Base-by-base conservation (phyloP, 2,113 vertebrate species). In the Oryzias javanicus region DNA sequence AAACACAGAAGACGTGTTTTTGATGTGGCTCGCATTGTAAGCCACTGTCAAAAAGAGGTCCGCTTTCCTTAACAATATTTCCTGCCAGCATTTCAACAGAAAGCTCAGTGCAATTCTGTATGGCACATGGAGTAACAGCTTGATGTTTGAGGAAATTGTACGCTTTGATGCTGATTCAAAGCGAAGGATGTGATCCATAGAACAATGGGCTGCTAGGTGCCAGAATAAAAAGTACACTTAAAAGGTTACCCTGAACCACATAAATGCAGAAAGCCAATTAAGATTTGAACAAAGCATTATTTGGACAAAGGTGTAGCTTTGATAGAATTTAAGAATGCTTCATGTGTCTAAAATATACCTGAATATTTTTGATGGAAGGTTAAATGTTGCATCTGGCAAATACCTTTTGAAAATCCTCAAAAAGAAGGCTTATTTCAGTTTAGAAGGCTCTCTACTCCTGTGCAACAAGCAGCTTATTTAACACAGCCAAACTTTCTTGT, bases 91-190 rank as follows among this genome's bases (percentile, higher is more conserved):
- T 67, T 49, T 71, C 50, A 3, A 45, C 63, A 67, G 51, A 71
- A 73, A 70, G 42, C 18, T 15, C 63, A 49, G 47, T 52, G 25
- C 22, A 60, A 13, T 45, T 77, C 63, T 76, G 67, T 60, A 75
- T 75, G 71, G 73, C 74, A 73, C 56, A 22, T 10, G 49, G 62
- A 79, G 64, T 73, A 69, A 64, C 15, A 19, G 68, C 45, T 41
- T 77, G 67, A 77, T 59, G 66, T 76, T 60, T 17, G 51, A 57
- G 54, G 53, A 62, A 66, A 75, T 55, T 67, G 57, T 13, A 10
- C 25, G 54, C 57, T 84, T 79, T 78, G 62, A 85, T 73, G 70
- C 48, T 14, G 54, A 79, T 74, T 82, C 67, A 80, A 80, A 81
- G 64, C 57, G 40, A 52, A 66, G n/a, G 29, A 13, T 83, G 46